A percentile compares a stretch with the other conserved stretches of the same genome.
These are phyloP conservation scores for Ctenochaetus hawaiiensis DNA, from an alignment of 2,797 vertebrate genomes.

Conservation along the genomic window DNA sequence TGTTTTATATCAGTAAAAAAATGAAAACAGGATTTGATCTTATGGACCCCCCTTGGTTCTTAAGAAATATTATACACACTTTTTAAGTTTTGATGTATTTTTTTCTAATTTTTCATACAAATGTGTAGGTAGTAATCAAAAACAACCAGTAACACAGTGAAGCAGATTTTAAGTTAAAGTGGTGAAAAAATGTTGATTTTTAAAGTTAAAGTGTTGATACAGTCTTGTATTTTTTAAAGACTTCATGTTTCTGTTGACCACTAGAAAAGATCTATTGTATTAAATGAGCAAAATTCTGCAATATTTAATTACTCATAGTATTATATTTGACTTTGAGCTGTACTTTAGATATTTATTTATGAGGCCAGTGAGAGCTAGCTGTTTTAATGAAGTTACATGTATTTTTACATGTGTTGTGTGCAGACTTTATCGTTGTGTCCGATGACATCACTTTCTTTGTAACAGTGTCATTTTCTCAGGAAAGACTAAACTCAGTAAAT, in stretches of 20 bases:
- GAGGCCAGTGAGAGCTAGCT: background rate
- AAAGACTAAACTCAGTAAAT: slow-evolving; percentile 6
- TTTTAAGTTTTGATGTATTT: too few species aligned
- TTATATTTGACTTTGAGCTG: background rate
- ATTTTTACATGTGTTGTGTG: background rate
- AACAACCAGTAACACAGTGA: too few species aligned
- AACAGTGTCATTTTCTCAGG: background rate
- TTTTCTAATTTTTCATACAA: too few species aligned
- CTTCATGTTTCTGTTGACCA: background rate
- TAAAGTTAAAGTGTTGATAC: slow-evolving; percentile 2
- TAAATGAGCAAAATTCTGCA: background rate
- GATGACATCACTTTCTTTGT: slow-evolving; percentile 35
- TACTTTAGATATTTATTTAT: slow-evolving; percentile 11
- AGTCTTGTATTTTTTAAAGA: background rate
- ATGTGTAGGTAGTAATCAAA: background rate
- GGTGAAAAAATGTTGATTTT: too few species aligned
- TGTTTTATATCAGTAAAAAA: background rate
- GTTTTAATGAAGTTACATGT: background rate
- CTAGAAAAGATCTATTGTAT: background rate
- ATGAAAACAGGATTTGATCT: background rate
- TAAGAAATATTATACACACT: too few species aligned
- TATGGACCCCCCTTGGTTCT: too few species aligned
- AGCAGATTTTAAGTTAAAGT: background rate
- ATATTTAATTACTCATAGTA: background rate
- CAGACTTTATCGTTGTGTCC: background rate